A percentile compares a stretch with the other conserved stretches of the same genome.
phyloP scores from a whole-genome alignment of 1,140 invertebrate species.

The Drosophila simulans region DNA sequence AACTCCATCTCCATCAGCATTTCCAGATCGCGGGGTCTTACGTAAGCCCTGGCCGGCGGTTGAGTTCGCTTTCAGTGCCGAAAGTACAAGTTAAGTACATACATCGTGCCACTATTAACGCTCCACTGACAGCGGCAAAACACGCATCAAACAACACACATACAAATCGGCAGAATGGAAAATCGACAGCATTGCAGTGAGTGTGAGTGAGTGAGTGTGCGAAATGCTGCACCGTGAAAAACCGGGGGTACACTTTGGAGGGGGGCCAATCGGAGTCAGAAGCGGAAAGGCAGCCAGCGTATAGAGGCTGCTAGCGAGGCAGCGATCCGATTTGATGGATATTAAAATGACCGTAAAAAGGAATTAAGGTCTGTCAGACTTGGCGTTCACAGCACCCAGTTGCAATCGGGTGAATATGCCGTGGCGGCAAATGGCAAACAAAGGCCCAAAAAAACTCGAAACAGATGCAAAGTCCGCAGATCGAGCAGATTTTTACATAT shows the following conservation, averaged over 20 bases:
- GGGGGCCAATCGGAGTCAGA: not conserved
- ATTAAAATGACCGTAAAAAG: slow-evolving; percentile 84
- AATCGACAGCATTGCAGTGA: slow-evolving; percentile 57
- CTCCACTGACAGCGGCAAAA: slow-evolving; percentile 73
- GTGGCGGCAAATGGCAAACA: slow-evolving; percentile 52
- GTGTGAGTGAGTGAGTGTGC: slow-evolving; percentile 22
- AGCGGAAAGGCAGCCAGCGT: slow-evolving; percentile 65
- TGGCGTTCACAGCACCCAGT: slow-evolving; percentile 62
- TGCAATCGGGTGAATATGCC: slow-evolving; percentile 75
- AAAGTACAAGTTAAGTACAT: slow-evolving; percentile 64
- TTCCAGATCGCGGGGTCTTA: slow-evolving; percentile 21
- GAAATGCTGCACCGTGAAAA: slow-evolving; percentile 39
- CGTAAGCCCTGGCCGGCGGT: slow-evolving; percentile 41
- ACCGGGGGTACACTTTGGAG: not conserved
- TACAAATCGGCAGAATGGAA: slow-evolving; percentile 80
- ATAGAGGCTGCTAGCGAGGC: slow-evolving; percentile 74
- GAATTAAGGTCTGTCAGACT: slow-evolving; percentile 83
- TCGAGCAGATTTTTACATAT: slow-evolving; percentile 67
- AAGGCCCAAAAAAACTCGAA: slow-evolving; percentile 12
- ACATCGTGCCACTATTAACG: slow-evolving; percentile 76
- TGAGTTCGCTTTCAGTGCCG: slow-evolving; percentile 52
- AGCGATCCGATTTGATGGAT: slow-evolving; percentile 83
- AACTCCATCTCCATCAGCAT: slow-evolving; percentile 11
- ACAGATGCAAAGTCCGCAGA: slow-evolving; percentile 4
- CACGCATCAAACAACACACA: slow-evolving; percentile 51